Base-by-base conservation (phyloP, 2,113 vertebrate species). In the Pomatostomus ruficeps region DNA sequence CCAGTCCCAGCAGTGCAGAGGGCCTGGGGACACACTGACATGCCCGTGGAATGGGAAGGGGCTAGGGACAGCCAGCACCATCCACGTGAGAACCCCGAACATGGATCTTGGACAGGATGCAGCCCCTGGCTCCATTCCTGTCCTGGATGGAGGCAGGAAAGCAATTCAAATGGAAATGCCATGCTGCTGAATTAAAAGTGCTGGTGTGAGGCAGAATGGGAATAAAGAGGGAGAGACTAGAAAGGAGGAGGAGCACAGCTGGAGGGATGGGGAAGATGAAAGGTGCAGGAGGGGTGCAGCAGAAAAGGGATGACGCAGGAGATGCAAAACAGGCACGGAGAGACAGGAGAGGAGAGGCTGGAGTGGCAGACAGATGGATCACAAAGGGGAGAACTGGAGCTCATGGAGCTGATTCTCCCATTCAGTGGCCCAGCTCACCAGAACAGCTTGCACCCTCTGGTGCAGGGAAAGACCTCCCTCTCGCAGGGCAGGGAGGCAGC, bases 91-190 rank as follows among this genome's bases (percentile, higher is more conserved):
- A 4, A 15, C 36, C 21, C 55, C 28, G 51, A 84, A 29, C 17
- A 43, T 17, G 66, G 49, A 63, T 45, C 66, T 24, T 6, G 51
- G 42, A 20, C 42, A 81, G 89, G 73, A 81, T 38, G 43, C 77
- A 36, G 61, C 38, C 48, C 71, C 88, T 68, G 74, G 66, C 93
- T 76, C 5, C 0, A 12, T 81, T 93, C 61, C 70, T 67, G 61
- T 29, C 90, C 85, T 38, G 49, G 62, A 38, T 29, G 66, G 71
- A 94, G 93, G 49, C 92, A 57, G 88, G 54, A 76, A 57, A 82
- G 38, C 16, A 1, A 91, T 94, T 96, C 78, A 89, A 73, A 94
- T 85, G 93, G 96, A 97, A 94, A 96, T 90, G 78, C 35, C 6
- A 2, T 24, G 74, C 84, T 61, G 81, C 71, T 82, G 85, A 72